These are phyloP conservation scores for Macaria liturata DNA, from an alignment of 2,888 invertebrate species.

Conservation along the genomic window DNA sequence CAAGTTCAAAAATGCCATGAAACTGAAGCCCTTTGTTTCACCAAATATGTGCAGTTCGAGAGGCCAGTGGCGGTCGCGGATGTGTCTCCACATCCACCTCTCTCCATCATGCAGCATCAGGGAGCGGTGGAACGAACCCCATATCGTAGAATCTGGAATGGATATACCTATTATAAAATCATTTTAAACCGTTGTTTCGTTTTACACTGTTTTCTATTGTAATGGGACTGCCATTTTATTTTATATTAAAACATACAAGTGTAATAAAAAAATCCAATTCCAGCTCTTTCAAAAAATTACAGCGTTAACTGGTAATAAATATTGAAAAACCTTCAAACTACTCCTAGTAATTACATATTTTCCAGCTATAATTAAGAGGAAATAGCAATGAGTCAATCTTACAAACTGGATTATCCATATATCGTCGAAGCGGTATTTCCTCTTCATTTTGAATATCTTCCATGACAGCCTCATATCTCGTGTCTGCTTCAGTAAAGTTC, in stretches of 20 bases:
- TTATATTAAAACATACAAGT: no score
- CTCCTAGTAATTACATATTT: no score
- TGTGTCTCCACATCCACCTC: conserved; percentile 46
- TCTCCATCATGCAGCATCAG: conserved; percentile 52
- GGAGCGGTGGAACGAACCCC: conserved; percentile 71
- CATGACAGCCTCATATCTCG: conserved; percentile 47
- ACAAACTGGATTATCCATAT: conserved; percentile 42
- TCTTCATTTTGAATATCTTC: conserved; percentile 53
- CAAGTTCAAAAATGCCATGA: conserved; percentile 66
- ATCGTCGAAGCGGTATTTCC: conserved; percentile 51
- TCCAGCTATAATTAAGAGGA: no score
- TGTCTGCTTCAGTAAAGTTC: conserved; percentile 50
- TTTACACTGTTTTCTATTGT: neutral
- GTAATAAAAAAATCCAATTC: no score
- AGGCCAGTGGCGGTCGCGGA: conserved; percentile 63
- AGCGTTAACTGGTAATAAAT: no score
- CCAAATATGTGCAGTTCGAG: conserved; percentile 60
- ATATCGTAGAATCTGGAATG: conserved; percentile 48
- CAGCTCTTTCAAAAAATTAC: no score
- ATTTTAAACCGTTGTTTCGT: conserved; percentile 1
- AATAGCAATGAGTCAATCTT: conserved; percentile 26
- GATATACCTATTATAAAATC: neutral
- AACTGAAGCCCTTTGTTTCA: conserved; percentile 51
- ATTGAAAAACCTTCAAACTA: no score
- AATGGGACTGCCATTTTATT: no score